These are phyloP conservation scores for Loxodonta africana DNA, from an alignment of 2,113 vertebrate species.

Conservation along the genomic window DNA sequence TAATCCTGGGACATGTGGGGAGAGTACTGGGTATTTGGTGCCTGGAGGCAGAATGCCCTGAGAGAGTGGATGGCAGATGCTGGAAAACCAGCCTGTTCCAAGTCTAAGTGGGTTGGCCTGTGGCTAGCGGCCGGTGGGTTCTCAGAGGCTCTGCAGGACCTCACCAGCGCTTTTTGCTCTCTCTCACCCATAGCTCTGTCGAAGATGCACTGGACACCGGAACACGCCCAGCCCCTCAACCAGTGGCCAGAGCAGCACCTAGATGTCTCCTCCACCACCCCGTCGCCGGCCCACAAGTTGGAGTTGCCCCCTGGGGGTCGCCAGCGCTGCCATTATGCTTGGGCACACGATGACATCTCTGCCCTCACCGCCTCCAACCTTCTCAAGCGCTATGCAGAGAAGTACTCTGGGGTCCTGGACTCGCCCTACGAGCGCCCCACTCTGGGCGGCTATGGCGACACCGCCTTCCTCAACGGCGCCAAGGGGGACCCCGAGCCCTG, in stretches of 20 bases:
- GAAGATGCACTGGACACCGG: slow-evolving; percentile 99
- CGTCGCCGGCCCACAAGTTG: slow-evolving; percentile 96
- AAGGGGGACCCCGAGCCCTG: slow-evolving; percentile 96
- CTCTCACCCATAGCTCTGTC: slow-evolving; percentile 87
- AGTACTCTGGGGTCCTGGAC: slow-evolving; percentile 96
- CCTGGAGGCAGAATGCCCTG: background rate
- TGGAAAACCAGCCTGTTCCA: background rate
- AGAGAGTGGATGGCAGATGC: background rate
- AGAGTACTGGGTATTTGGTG: background rate
- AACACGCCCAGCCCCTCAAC: slow-evolving; percentile 99
- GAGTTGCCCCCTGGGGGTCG: slow-evolving; percentile 92
- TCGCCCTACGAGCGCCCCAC: slow-evolving; percentile 93
- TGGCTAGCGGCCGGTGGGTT: background rate
- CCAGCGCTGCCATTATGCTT: slow-evolving; percentile 95
- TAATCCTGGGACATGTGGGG: background rate
- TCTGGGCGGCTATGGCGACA: slow-evolving; percentile 90
- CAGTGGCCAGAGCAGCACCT: slow-evolving; percentile 99
- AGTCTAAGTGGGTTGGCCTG: background rate
- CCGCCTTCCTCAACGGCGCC: slow-evolving; percentile 92
- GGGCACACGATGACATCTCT: slow-evolving; percentile 99
- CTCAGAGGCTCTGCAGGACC: background rate
- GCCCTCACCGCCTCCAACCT: slow-evolving; percentile 98
- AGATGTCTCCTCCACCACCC: slow-evolving; percentile 98
- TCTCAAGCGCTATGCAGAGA: slow-evolving; percentile 98
- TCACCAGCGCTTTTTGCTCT: background rate